Percentiles rank a stretch among this genome's conserved stretches.
Conservation (phyloP, 2,797 vertebrate species). For the Hoplostethus atlanticus region DNA sequence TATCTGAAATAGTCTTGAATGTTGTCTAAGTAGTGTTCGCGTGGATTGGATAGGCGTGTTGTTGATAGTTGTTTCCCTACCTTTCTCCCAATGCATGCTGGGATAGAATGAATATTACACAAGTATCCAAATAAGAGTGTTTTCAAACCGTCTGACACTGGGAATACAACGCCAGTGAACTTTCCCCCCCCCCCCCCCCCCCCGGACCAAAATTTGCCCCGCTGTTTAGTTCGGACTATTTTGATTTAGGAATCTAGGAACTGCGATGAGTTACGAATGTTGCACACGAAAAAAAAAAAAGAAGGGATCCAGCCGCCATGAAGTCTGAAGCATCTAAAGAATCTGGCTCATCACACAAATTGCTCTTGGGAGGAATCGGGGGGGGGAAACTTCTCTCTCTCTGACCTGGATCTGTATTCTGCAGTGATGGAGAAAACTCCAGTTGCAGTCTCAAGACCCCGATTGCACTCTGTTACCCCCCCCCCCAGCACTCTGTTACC, state of each 20-base stretch:
- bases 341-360: constrained; percentile 33
- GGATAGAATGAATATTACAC: no score
- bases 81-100: no score
- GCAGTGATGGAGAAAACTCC: constrained; percentile 32
- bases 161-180: background rate
- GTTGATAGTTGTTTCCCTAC: no score
- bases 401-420: background rate
- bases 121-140: no score
- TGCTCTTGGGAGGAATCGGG: constrained; percentile 34
- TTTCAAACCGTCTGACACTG: background rate
- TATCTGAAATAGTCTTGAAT: no score
- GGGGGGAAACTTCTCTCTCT: no score
- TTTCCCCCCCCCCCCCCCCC: no score
- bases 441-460: constrained; percentile 26
- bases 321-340: constrained; percentile 1
- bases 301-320: background rate
- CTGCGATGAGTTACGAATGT: background rate
- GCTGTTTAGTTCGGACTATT: no score
- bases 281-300: background rate
- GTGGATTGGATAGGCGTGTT: no score
- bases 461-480: constrained; percentile 35
- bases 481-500: constrained; percentile 29
- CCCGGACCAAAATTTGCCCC: no score
- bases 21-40: no score
- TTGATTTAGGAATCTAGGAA: background rate